phyloP scores from a whole-genome alignment of 2,888 invertebrate species.

The Anoplius nigerrimus region DNA sequence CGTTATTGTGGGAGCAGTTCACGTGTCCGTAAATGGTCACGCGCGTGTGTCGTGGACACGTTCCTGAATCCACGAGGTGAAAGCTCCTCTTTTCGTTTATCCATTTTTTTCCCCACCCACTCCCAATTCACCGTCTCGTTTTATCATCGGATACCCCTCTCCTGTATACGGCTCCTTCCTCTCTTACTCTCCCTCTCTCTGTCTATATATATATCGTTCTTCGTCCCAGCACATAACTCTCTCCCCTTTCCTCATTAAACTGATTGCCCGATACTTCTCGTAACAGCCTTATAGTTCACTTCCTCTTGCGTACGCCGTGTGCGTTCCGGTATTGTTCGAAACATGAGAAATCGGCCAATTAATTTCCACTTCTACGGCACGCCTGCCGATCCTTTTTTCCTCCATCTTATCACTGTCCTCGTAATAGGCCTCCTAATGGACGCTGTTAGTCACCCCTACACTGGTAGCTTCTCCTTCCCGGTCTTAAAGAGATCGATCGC shows the following conservation, averaged over 20 bases:
- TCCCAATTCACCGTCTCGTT: not conserved
- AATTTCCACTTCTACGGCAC: constrained; percentile 18
- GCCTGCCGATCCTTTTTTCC: too few relatives aligned
- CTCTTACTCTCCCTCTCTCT: not conserved
- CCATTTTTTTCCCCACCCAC: constrained; percentile 13
- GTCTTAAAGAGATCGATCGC: too few relatives aligned
- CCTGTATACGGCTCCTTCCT: too few relatives aligned
- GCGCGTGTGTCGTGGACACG: constrained; percentile 25
- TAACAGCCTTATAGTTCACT: constrained; percentile 14
- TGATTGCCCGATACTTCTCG: constrained; percentile 45
- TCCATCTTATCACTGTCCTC: too few relatives aligned
- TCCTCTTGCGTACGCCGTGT: too few relatives aligned
- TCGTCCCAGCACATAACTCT: constrained; percentile 15
- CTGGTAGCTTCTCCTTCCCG: too few relatives aligned
- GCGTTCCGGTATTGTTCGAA: constrained; percentile 8
- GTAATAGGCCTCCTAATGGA: too few relatives aligned
- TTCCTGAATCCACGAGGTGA: constrained; percentile 53
- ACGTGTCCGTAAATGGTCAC: constrained; percentile 47
- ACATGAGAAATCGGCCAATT: constrained; percentile 50
- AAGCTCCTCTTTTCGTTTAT: constrained; percentile 32
- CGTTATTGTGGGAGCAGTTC: constrained; percentile 24
- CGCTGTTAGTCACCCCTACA: too few relatives aligned
- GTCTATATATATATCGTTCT: not conserved
- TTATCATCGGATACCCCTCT: too few relatives aligned
- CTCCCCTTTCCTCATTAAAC: constrained; percentile 45